Conservation (phyloP, 2,888 invertebrate genomes). For the Microchrysa polita region DNA sequence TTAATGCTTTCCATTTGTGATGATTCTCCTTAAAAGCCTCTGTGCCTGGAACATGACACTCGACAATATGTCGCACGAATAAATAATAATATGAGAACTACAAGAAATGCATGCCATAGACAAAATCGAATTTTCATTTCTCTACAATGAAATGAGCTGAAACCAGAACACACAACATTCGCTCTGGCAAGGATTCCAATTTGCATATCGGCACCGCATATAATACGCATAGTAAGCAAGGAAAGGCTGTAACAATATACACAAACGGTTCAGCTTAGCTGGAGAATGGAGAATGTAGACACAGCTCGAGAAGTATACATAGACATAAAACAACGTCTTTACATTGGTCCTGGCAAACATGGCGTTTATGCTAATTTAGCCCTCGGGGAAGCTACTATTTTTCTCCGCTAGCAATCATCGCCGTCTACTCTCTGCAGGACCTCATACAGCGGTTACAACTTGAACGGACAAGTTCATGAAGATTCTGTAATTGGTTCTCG, state of each 20-base stretch:
- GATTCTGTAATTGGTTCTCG: conserved; percentile 30
- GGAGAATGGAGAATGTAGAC: background rate
- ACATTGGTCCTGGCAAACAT: conserved; percentile 13
- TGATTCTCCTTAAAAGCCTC: too few species aligned
- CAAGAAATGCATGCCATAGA: background rate
- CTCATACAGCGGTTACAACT: background rate
- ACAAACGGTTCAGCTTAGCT: background rate
- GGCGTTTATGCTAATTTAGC: conserved; percentile 28
- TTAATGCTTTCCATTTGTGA: too few species aligned
- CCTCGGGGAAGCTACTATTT: background rate
- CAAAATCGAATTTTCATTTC: conserved; percentile 11
- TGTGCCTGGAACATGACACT: background rate
- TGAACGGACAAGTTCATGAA: conserved; percentile 11
- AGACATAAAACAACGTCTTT: conserved; percentile 20
- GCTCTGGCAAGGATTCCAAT: background rate
- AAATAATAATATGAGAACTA: conserved; percentile 3
- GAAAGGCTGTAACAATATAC: too few species aligned
- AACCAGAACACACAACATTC: background rate
- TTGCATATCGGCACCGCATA: background rate
- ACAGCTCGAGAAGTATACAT: conserved; percentile 2
- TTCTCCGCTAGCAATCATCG: background rate
- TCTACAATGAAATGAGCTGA: conserved; percentile 20
- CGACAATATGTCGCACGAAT: background rate
- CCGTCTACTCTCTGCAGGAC: background rate
- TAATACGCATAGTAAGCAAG: background rate